Evolutionary conservation across 2,888 invertebrate species (phyloP).

Genomic region (Opisthograptis luteolata): DNA sequence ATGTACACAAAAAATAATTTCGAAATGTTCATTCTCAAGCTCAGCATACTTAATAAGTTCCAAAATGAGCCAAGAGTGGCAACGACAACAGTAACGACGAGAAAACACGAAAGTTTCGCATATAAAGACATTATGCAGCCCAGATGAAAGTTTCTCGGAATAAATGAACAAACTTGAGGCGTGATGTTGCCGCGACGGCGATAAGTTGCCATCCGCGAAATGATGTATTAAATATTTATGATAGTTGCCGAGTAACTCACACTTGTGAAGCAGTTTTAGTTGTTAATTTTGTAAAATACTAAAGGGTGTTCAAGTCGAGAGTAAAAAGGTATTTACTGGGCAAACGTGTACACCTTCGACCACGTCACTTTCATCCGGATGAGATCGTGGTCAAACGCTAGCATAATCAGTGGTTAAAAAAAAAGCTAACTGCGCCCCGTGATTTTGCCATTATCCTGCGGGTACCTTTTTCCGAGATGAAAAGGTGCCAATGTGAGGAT

Average conservation of each 20-base stretch:
- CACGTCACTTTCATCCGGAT: too few relatives aligned
- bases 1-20: background rate
- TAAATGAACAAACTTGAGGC: slow-evolving; percentile 54
- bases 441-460: too few relatives aligned
- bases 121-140: slow-evolving; percentile 56
- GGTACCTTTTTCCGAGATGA: too few relatives aligned
- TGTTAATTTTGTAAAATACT: too few relatives aligned
- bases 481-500: too few relatives aligned
- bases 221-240: slow-evolving; percentile 45
- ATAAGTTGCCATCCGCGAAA: slow-evolving; percentile 47
- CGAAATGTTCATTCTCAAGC: background rate
- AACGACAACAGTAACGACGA: slow-evolving; percentile 38
- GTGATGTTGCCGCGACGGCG: slow-evolving; percentile 45
- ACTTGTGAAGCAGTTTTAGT: slow-evolving; percentile 7
- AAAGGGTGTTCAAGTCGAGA: too few relatives aligned
- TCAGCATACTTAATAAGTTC: slow-evolving; percentile 12
- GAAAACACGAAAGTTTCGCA: slow-evolving; percentile 48
- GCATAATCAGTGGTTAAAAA: too few relatives aligned
- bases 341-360: too few relatives aligned
- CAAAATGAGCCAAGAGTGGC: slow-evolving; percentile 34
- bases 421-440: too few relatives aligned
- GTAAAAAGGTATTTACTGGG: too few relatives aligned
- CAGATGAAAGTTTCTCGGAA: slow-evolving; percentile 47
- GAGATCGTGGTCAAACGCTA: too few relatives aligned
- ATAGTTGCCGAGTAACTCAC: slow-evolving; percentile 19